Base-by-base conservation (phyloP, 1,140 invertebrate genomes). In the Brachionus rubens region DNA sequence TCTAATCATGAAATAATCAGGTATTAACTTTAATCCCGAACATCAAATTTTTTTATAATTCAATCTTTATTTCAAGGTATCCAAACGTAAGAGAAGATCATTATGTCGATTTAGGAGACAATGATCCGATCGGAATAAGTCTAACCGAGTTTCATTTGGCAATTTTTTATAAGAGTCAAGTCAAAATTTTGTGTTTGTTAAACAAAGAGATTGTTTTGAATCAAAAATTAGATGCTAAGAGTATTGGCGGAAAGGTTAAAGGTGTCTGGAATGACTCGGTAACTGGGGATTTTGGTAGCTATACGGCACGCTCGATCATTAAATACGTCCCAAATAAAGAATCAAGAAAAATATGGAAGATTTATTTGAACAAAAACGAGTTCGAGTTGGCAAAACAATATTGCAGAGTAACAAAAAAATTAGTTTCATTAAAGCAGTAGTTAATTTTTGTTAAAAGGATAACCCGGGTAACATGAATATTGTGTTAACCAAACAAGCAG, bases 401-500 rank as follows among this genome's bases (percentile, higher is more conserved):
- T 79, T 83, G 81, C 68, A 78, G 79, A 77, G 83, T 83, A 77
- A 76, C 9, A 76, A 59, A 62, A 78, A 70, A 12, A 75, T 28
- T 14, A 62, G 40, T 26, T 50, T 28, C 1, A 46, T 21, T 75
- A 77, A 10, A 68, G 68, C 65, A 68, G 26, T 4, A 19, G 4
- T 41, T 19, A 24, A n/a, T 47, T 65, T 52, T 56, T 82, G 48
- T 72, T 91, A 90, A 46, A 87, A 88, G 52, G 88, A 89, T 78
- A 91, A 94, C 82, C 89, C 90, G 0, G 88, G 89, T 1, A 89
- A 91, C 79, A 85, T 92, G 76, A 91, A 96, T 81, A 88, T 90
- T 80, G 92, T 97, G 0, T 86, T 93, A 6, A 89, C 91, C 1
- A 91, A 91, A 83, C 91, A 97, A 85, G 94, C 94, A 0, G 92